A percentile compares a stretch with the other conserved stretches of the same genome.
These are phyloP conservation scores for Opisthograptis luteolata DNA, from an alignment of 2,888 invertebrate species.

Conservation along the genomic window DNA sequence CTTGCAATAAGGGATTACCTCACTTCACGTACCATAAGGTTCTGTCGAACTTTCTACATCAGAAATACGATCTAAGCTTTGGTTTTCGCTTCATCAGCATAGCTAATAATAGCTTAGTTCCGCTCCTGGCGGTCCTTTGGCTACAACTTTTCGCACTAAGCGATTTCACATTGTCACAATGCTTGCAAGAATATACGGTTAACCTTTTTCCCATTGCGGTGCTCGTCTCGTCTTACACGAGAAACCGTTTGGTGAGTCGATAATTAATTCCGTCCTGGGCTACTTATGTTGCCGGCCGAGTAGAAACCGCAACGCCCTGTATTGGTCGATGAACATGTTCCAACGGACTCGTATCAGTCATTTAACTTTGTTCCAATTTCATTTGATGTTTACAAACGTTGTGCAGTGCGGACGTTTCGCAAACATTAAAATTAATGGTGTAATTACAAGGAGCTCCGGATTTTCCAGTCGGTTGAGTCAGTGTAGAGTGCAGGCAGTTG, in stretches of 20 bases:
- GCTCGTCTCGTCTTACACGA: conserved; percentile 76
- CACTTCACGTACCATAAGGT: not conserved
- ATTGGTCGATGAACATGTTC: conserved; percentile 66
- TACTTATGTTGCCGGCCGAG: conserved; percentile 70
- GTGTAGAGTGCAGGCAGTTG: conserved; percentile 14
- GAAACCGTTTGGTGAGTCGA: conserved; percentile 71
- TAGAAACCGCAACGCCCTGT: conserved; percentile 70
- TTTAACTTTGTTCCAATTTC: conserved; percentile 70
- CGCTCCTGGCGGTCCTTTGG: not conserved
- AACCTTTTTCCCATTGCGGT: conserved; percentile 70
- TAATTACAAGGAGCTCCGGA: conserved; percentile 38
- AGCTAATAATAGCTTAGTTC: not conserved
- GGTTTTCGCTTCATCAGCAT: not conserved
- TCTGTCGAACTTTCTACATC: too few species aligned
- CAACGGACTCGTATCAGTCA: conserved; percentile 58
- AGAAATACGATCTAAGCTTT: too few species aligned
- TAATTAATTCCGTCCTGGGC: conserved; percentile 79
- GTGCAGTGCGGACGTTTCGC: conserved; percentile 44
- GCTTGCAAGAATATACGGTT: conserved; percentile 45
- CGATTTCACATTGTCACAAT: conserved; percentile 46
- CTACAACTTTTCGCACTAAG: conserved; percentile 1
- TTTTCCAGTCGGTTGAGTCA: conserved; percentile 39
- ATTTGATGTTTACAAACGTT: conserved; percentile 47
- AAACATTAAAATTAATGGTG: conserved; percentile 53
- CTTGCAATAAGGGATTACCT: not conserved